Base-by-base conservation (phyloP, 2,113 vertebrate genomes). In the Tachuris rubrigastra region DNA sequence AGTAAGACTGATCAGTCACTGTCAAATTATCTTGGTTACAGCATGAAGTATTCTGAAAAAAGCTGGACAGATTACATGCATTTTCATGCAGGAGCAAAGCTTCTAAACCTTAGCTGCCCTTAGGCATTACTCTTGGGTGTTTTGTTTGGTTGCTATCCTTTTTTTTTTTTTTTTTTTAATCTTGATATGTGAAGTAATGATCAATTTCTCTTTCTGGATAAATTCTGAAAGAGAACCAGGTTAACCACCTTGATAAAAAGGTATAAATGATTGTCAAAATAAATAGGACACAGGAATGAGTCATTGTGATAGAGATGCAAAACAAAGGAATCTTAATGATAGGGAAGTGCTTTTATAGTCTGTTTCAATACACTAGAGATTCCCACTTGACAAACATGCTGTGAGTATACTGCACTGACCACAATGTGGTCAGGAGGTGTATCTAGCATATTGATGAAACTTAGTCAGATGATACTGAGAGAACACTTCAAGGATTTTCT, bases 341-440 rank as follows among this genome's bases (percentile, higher is more conserved):
- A 56, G 9, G 39, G 47, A 72, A 87, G 33, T 66, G 25, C 13
- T 91, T 89, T 76, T 44, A 20, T 58, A 47, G 41, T 68, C 16
- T 47, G 1, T 37, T 87, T 82, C 22, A 41, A 25, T 59, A 55
- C 9, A 19, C 6, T 27, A 22, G 39, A 60, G 39, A 46, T 65
- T 79, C 13, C 41, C 52, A 27, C 37, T 67, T 92, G 56, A 63
- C 28, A 56, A 24, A 24, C 1, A 0, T 39, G 14, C 25, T 76
- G 8, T 30, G 31, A 53, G 28, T 24, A 8, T 31, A 9, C 60
- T 91, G n/a, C 9, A 7, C 20, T 89, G 59, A 62, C 60, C 74
- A 52, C 42, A 47, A 8, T 0, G 0, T 53, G 12, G 20, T 77
- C 47, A 46, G 62, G 35, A 52, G 13, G 17, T 49, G 21, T 25